These are phyloP conservation scores for Diplodus sargus DNA, from an alignment of 2,797 vertebrate genomes.

Conservation along the genomic window DNA sequence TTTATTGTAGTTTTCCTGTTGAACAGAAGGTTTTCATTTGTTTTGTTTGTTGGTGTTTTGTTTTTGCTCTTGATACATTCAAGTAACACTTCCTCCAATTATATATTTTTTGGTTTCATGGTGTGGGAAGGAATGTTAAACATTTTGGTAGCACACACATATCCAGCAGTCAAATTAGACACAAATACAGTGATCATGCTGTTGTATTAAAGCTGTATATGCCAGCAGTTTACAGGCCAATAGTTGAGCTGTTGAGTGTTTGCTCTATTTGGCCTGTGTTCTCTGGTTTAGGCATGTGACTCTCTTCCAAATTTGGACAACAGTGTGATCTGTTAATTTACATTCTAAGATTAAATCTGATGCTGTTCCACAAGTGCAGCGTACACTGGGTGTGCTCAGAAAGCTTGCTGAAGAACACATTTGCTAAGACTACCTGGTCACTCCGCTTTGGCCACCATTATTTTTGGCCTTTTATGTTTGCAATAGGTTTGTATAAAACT, in stretches of 20 bases:
- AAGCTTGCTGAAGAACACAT: not conserved
- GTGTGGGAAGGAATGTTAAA: not conserved
- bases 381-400: not conserved
- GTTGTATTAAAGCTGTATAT: not conserved
- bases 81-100: not conserved
- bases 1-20: not conserved
- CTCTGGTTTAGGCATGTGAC: slow-evolving; percentile 1
- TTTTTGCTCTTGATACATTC: not conserved
- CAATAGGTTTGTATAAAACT: slow-evolving; percentile 9
- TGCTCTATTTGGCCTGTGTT: slow-evolving; percentile 6
- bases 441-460: not conserved
- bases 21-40: not conserved
- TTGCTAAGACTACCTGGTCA: not conserved
- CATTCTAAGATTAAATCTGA: slow-evolving; percentile 20
- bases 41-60: not conserved
- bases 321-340: slow-evolving; percentile 24
- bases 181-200: not conserved
- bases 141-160: not conserved
- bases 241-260: slow-evolving; percentile 1
- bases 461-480: not conserved
- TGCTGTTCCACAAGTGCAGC: slow-evolving; percentile 1
- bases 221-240: not conserved
- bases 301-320: slow-evolving; percentile 1
- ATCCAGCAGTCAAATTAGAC: not conserved
- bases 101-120: not conserved